Base-by-base conservation (phyloP, 2,113 vertebrate species). In the Philantomba maxwellii region DNA sequence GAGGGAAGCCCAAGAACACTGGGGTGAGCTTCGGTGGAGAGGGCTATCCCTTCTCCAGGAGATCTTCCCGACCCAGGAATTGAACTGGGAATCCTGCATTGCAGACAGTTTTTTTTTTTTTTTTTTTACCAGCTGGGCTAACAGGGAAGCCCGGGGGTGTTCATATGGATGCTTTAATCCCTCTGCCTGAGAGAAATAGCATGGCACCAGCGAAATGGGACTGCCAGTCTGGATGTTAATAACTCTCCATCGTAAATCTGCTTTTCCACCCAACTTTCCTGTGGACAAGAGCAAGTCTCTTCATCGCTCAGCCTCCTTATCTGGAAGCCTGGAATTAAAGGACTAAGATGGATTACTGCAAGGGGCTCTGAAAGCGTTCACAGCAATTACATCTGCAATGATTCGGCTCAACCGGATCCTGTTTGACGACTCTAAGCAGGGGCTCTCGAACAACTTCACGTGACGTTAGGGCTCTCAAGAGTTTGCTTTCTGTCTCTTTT, bases 301-400 rank as follows among this genome's bases (percentile, higher is more conserved):
- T 94, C 45, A 49, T 25, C 9, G 9, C 45, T 33, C 19, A 5
- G 58, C 51, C 89, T 95, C 93, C 94, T 92, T 87, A 91, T 92
- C 91, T 91, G 78, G 33, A 91, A 94, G 91, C 30, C 93, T 87
- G 89, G 89, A 91, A 91, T 96, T 87, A 94, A 96, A 91, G 94
- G 83, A 91, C 95, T 89, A 84, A 91, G 64, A 45, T 0, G 49
- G 97, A 97, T 94, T 89, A 73, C 83, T 91, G 81, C 1, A 0
- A 87, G 87, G 53, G n/a, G 23, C 93, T 87, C 95, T 93, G 49
- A 93, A 91, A 93, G 95, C 97, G 47, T 58, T 53, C 60, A 28
- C 2, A 2, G 73, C 93, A 94, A 93, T 84, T 77, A 80, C 36
- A 17, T 57, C 43, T 26, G 85, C 57, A 7, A 30, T 1, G 45